These are phyloP conservation scores for Bombylius major DNA, from an alignment of 2,888 invertebrate genomes.

Conservation along the genomic window DNA sequence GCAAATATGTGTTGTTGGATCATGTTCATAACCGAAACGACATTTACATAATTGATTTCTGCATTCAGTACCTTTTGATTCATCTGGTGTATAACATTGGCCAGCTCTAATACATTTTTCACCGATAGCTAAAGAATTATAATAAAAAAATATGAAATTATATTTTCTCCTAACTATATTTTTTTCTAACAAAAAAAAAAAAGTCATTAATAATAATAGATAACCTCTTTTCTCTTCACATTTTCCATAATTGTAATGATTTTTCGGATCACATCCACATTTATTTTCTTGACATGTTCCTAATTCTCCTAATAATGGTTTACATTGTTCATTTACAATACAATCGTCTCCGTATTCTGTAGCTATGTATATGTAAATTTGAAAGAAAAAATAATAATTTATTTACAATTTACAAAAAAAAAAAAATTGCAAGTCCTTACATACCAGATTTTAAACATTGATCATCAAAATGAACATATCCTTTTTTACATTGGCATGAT, in stretches of 20 bases:
- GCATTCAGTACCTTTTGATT: slow-evolving; percentile 31
- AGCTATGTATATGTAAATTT: slow-evolving; percentile 22
- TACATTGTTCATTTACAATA: slow-evolving; percentile 32
- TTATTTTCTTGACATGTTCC: slow-evolving; percentile 26
- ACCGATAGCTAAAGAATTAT: slow-evolving; percentile 5
- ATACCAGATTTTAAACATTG: too few species aligned
- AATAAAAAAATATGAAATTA: neutral
- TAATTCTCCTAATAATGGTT: slow-evolving; percentile 26
- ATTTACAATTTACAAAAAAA: too few species aligned
- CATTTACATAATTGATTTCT: slow-evolving; percentile 34
- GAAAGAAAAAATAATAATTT: too few species aligned
- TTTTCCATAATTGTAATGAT: slow-evolving; percentile 27
- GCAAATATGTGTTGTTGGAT: slow-evolving; percentile 10
- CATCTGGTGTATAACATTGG: slow-evolving; percentile 29
- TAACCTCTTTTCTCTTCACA: slow-evolving; percentile 29
- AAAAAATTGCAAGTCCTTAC: too few species aligned
- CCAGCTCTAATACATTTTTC: slow-evolving; percentile 27
- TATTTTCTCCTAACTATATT: neutral
- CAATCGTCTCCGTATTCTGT: slow-evolving; percentile 29
- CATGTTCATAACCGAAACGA: slow-evolving; percentile 21
- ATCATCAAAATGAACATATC: too few species aligned
- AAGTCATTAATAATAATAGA: neutral
- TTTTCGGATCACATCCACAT: slow-evolving; percentile 26
- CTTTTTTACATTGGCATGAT: too few species aligned
- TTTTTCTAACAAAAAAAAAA: neutral